These are phyloP conservation scores for Neocloeon triangulifer DNA, from an alignment of 1,140 invertebrate species.

Conservation along the genomic window DNA sequence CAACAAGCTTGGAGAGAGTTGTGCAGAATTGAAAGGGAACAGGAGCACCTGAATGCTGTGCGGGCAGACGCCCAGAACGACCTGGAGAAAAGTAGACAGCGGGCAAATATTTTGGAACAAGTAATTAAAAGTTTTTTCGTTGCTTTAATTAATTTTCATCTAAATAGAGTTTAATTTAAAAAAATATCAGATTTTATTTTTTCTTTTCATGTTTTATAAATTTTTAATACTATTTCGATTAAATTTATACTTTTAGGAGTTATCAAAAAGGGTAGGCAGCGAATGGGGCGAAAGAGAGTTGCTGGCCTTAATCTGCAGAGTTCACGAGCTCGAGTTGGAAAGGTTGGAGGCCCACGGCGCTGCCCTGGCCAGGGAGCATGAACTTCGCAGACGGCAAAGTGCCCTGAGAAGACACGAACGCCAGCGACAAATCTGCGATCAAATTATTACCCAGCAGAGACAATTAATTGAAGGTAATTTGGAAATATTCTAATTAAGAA, in stretches of 20 bases:
- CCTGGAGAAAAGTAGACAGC: constrained; percentile 45
- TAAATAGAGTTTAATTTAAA: too few relatives aligned
- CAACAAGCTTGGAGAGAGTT: constrained; percentile 66
- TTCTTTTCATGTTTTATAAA: too few relatives aligned
- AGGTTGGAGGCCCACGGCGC: constrained; percentile 77
- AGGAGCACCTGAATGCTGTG: constrained; percentile 52
- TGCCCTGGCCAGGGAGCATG: constrained; percentile 58
- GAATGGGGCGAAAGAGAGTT: constrained; percentile 75
- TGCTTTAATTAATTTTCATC: too few relatives aligned
- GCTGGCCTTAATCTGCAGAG: constrained; percentile 55
- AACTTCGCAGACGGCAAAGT: constrained; percentile 59
- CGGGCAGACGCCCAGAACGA: constrained; percentile 52
- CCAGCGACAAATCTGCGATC: constrained; percentile 66
- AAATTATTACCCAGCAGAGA: constrained; percentile 72
- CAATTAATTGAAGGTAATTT: constrained; percentile 60
- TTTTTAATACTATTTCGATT: too few relatives aligned
- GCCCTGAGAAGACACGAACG: constrained; percentile 61
- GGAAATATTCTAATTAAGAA: constrained; percentile 3
- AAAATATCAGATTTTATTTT: too few relatives aligned
- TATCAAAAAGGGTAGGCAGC: constrained; percentile 57
- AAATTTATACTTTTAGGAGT: constrained; percentile 29
- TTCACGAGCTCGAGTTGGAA: constrained; percentile 79
- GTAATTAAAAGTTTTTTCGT: constrained; percentile 26
- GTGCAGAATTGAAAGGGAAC: constrained; percentile 62
- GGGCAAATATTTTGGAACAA: constrained; percentile 56